A percentile compares a stretch with the other conserved stretches of the same genome.
phyloP scores from a whole-genome alignment of 1,140 invertebrate species.

The Camponotus pennsylvanicus region DNA sequence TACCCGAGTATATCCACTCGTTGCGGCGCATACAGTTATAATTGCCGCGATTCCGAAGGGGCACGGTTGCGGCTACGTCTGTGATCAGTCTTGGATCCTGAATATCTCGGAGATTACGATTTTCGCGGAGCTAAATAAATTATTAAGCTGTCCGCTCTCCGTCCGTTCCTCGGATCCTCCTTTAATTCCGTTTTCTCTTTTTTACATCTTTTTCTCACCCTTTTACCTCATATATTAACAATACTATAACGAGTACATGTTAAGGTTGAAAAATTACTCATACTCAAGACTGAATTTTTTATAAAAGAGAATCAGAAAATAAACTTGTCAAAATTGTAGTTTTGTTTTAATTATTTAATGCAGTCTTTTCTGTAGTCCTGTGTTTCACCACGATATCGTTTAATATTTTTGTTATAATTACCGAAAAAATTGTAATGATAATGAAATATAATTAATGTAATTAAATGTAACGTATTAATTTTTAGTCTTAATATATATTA shows the following conservation, averaged over 20 bases:
- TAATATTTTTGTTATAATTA: no score
- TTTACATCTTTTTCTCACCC: background rate
- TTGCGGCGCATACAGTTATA: constrained; percentile 67
- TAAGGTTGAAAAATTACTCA: no score
- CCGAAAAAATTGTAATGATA: no score
- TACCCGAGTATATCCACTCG: background rate
- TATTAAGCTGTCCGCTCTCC: constrained; percentile 42
- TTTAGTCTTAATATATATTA: no score
- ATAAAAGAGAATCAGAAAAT: no score
- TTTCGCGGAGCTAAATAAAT: constrained; percentile 66
- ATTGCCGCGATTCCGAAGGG: constrained; percentile 67
- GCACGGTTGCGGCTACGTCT: constrained; percentile 67
- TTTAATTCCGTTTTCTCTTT: constrained; percentile 12
- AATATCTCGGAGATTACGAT: constrained; percentile 71
- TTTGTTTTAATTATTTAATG: no score
- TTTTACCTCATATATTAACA: constrained; percentile 63
- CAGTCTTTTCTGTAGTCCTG: no score
- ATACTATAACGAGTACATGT: constrained; percentile 34
- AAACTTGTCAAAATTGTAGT: no score
- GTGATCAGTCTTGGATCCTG: constrained; percentile 70
- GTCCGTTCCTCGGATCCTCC: background rate
- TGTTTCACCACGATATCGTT: no score
- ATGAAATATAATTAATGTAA: no score
- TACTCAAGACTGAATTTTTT: no score
- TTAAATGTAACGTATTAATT: no score